These are phyloP conservation scores for Petrolisthes manimaculis DNA, from an alignment of 2,888 invertebrate species.

Conservation along the genomic window DNA sequence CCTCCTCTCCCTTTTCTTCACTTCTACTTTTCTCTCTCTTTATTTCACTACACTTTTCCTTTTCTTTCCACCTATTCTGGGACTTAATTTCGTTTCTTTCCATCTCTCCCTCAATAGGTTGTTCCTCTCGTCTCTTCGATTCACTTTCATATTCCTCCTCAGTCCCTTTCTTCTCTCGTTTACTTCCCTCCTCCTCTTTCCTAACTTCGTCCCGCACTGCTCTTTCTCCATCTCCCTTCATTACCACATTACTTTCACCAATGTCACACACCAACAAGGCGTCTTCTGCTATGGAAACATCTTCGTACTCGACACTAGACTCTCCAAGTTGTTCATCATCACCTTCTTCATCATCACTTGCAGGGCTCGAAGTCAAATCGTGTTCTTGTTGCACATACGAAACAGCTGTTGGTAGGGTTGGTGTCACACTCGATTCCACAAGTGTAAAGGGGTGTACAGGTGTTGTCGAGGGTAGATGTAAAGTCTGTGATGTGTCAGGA, in stretches of 20 bases:
- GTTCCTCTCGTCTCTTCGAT: neutral
- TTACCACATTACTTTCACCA: neutral
- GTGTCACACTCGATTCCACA: too few relatives aligned
- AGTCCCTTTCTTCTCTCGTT: neutral
- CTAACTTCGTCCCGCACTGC: neutral
- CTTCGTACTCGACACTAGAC: slow-evolving; percentile 23
- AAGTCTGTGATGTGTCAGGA: too few relatives aligned
- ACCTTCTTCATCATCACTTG: neutral
- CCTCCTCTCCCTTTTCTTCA: neutral
- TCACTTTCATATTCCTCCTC: neutral
- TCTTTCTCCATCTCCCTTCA: neutral
- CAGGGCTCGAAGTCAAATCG: too few relatives aligned
- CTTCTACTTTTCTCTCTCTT: too few relatives aligned
- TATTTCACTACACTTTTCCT: too few relatives aligned
- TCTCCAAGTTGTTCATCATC: neutral
- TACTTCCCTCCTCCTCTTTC: neutral
- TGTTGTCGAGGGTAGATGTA: too few relatives aligned
- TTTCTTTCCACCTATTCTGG: too few relatives aligned
- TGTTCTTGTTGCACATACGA: too few relatives aligned
- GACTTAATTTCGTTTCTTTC: too few relatives aligned
- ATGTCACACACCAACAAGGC: slow-evolving; percentile 3
- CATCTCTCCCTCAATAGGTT: neutral
- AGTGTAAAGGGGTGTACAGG: too few relatives aligned
- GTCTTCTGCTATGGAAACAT: slow-evolving; percentile 36
- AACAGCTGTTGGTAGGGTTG: too few relatives aligned